Percentiles rank a stretch among this genome's conserved stretches.
phyloP scores from a whole-genome alignment of 2,888 invertebrate genomes.

The Troides aeacus region DNA sequence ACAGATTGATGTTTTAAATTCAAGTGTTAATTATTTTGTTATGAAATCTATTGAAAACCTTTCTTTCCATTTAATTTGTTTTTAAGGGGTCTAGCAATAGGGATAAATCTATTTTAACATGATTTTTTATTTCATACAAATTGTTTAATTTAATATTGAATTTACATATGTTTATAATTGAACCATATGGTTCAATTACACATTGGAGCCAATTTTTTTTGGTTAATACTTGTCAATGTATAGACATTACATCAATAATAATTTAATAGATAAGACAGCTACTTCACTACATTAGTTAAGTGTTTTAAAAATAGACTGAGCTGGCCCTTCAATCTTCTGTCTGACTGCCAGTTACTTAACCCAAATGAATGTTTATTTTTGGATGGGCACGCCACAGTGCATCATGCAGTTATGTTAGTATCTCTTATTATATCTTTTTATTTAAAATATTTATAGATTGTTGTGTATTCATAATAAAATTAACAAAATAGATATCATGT shows the following conservation, averaged over 20 bases:
- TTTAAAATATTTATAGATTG: constrained; percentile 1
- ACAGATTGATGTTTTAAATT: too few relatives aligned
- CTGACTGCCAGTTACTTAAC: constrained; percentile 28
- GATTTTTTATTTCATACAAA: too few relatives aligned
- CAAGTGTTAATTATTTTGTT: too few relatives aligned
- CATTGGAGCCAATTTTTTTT: too few relatives aligned
- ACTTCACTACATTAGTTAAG: constrained; percentile 17
- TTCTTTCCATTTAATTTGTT: too few relatives aligned
- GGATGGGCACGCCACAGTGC: constrained; percentile 2
- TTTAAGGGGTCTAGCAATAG: too few relatives aligned
- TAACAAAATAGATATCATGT: neutral
- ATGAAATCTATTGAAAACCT: too few relatives aligned
- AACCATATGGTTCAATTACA: too few relatives aligned
- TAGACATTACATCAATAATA: neutral
- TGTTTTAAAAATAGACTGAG: constrained; percentile 30
- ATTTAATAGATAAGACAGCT: neutral
- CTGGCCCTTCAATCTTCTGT: constrained; percentile 21
- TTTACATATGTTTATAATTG: too few relatives aligned
- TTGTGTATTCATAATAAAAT: neutral
- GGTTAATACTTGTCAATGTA: too few relatives aligned
- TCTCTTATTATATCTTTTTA: neutral
- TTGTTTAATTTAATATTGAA: too few relatives aligned
- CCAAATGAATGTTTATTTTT: constrained; percentile 27
- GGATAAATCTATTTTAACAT: too few relatives aligned
- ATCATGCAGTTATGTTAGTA: neutral